Evolutionary conservation across 1,140 invertebrate genomes (phyloP).

Genomic region (Danaus melanippus): DNA sequence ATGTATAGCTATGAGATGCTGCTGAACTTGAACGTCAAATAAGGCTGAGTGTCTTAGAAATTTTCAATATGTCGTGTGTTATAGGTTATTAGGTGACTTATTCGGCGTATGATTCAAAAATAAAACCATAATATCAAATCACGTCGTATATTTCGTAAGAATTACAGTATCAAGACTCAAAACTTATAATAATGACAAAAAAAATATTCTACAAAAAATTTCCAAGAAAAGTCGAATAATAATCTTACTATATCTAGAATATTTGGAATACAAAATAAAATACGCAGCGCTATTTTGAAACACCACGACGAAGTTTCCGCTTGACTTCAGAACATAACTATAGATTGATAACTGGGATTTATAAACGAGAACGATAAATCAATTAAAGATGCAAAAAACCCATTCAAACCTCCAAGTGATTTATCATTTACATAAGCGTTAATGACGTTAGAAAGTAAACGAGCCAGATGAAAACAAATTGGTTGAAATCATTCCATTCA

Average conservation of each 20-base stretch:
- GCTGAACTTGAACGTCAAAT: no score
- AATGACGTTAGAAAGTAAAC: conserved; percentile 14
- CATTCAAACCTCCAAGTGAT: conserved; percentile 48
- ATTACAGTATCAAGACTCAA: conserved; percentile 18
- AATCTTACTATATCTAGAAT: conserved; percentile 32
- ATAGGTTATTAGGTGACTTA: no score
- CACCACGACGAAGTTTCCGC: neutral
- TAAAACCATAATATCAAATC: conserved; percentile 1
- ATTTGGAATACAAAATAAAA: conserved; percentile 31
- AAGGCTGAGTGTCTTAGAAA: no score
- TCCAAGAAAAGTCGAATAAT: conserved; percentile 18
- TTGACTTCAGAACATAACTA: neutral
- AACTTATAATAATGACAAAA: conserved; percentile 25
- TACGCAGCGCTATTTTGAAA: neutral
- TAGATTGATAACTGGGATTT: no score
- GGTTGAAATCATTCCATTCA: neutral
- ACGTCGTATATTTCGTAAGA: conserved; percentile 13
- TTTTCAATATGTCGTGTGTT: no score
- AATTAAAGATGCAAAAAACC: conserved; percentile 43
- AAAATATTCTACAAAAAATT: conserved; percentile 27
- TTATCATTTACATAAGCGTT: conserved; percentile 32
- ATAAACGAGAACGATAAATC: conserved; percentile 27
- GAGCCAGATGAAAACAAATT: conserved; percentile 10
- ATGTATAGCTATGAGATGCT: no score
- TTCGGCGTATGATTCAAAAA: no score